These are phyloP conservation scores for Cossypha niveicapilla DNA, from an alignment of 2,797 vertebrate genomes.

Conservation along the genomic window DNA sequence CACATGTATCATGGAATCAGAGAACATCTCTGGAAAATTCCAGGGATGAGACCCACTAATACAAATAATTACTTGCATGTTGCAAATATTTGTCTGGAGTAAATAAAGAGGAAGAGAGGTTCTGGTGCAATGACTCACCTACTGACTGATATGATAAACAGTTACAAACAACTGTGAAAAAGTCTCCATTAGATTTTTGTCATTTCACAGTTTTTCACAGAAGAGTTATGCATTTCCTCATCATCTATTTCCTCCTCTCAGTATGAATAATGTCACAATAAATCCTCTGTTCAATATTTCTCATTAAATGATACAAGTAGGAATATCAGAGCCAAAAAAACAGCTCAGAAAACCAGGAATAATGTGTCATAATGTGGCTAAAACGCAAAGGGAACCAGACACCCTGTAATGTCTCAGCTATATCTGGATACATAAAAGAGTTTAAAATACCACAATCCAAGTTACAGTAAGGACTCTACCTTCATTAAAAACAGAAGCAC, in stretches of 20 bases:
- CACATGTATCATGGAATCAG: neutral
- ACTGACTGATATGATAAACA: neutral
- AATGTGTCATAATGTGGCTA: neutral
- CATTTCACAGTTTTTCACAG: neutral
- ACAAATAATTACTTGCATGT: slow-evolving; percentile 24
- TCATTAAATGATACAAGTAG: neutral
- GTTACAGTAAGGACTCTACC: neutral
- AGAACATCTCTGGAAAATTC: neutral
- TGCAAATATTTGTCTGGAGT: slow-evolving; percentile 27
- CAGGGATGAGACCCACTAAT: neutral
- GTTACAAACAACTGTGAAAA: neutral
- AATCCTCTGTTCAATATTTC: neutral
- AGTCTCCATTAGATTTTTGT: neutral
- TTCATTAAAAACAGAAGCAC: neutral
- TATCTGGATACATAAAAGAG: neutral
- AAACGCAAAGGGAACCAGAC: neutral
- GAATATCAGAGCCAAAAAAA: neutral
- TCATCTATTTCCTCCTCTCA: neutral
- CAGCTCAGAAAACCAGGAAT: neutral
- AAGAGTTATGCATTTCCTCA: neutral
- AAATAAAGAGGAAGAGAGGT: neutral
- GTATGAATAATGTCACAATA: neutral
- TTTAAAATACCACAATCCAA: neutral
- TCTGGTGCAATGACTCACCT: neutral
- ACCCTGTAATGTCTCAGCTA: neutral